phyloP scores from a whole-genome alignment of 30 jellyfish, hydroid and myxozoan species.

The Chrysaora quinquecirrha region DNA sequence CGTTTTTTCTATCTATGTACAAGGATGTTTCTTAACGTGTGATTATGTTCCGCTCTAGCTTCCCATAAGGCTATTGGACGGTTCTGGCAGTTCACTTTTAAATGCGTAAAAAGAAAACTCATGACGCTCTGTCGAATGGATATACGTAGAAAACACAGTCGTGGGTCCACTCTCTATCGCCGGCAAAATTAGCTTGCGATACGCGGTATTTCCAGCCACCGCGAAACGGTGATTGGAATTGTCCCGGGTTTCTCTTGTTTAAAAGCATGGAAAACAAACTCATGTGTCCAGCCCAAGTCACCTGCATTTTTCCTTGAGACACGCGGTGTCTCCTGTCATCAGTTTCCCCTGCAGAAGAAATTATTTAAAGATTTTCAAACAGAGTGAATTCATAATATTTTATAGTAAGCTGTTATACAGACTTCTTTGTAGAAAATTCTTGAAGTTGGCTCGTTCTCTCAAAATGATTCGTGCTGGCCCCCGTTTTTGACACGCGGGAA shows the following conservation, averaged over 20 bases:
- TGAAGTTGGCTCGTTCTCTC: too few species aligned
- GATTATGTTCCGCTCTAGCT: not conserved
- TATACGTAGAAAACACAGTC: slow-evolving; percentile 53
- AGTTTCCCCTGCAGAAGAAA: not conserved
- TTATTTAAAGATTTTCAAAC: too few species aligned
- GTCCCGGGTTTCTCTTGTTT: slow-evolving; percentile 41
- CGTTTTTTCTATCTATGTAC: not conserved
- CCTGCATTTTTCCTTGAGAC: slow-evolving; percentile 8
- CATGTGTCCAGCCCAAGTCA: slow-evolving; percentile 47
- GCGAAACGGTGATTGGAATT: slow-evolving; percentile 34
- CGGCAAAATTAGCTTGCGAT: slow-evolving; percentile 38
- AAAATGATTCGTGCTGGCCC: too few species aligned
- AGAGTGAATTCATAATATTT: too few species aligned
- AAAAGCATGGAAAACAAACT: slow-evolving; percentile 42
- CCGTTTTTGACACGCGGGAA: too few species aligned
- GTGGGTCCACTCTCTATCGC: slow-evolving; percentile 66
- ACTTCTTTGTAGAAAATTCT: too few species aligned
- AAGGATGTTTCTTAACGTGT: slow-evolving; percentile 16
- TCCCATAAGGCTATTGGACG: not conserved
- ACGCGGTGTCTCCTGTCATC: slow-evolving; percentile 7
- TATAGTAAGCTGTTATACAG: too few species aligned
- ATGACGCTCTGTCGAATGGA: slow-evolving; percentile 33
- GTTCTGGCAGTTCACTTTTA: not conserved
- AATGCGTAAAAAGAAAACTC: not conserved
- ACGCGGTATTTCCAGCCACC: slow-evolving; percentile 65